Base-by-base conservation (phyloP, 2,113 vertebrate genomes). In the Eublepharis macularius region DNA sequence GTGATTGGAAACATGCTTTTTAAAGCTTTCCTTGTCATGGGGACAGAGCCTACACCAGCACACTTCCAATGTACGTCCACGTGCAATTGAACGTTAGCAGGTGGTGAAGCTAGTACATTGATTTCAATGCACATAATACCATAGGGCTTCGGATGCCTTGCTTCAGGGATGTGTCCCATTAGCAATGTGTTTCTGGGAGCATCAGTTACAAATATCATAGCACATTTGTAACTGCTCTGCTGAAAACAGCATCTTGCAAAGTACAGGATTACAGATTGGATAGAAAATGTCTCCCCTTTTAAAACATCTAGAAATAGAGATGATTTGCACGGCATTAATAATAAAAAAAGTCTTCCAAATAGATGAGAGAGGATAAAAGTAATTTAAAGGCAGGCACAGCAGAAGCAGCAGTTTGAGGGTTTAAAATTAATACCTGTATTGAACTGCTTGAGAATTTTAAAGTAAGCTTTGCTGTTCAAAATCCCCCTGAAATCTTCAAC, bases 381-480 rank as follows among this genome's bases (percentile, higher is more conserved):
- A 87, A 85, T 85, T 87, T 88, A 83, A 87, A 83, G 39, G 17
- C n/a, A 90, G 63, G 34, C 14, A 32, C 7, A 76, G 6, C 39
- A 43, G 80, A 89, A 87, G 39, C 41, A 51, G 12, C 7, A 26
- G 4, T 51, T 36, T 21, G 24, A 43, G 39, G 54, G 49, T 88
- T 89, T 12, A 66, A 87, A 90, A 89, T 90, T 0, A 85, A 90
- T 68, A 19, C 4, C 10, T 70, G 0, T n/a, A 74, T 70, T 74
- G 80, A 76, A 66, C 17, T 79, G 47, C 51, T 87, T 80, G 69
- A 79, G 88, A 90, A 81, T 79, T 77, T 73, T 78, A 86, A 84
- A 89, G 36, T n/a, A 70, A 45, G 47, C 0, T 84, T 88, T 92
- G 60, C 57, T 82, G 6, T 29, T 89, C 49, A 75, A 90, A 90